These are phyloP conservation scores for Laothoe populi DNA, from an alignment of 2,888 invertebrate genomes.

Conservation along the genomic window DNA sequence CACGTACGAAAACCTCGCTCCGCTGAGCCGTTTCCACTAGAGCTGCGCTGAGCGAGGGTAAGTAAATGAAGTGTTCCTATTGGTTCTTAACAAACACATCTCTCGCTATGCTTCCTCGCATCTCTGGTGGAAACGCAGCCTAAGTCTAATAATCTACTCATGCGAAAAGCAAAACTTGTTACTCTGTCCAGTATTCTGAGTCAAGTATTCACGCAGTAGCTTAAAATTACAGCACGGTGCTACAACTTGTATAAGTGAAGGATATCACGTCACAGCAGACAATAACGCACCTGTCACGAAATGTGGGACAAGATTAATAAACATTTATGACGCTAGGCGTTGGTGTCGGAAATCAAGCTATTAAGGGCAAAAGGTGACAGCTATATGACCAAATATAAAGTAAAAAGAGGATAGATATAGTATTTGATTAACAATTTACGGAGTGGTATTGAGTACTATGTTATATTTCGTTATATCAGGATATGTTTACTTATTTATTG, in stretches of 20 bases:
- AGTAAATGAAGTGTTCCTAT: no score
- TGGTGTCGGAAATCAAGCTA: slow-evolving; percentile 18
- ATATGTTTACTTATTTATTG: no score
- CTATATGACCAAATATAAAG: background rate
- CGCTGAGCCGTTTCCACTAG: no score
- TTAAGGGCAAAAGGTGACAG: slow-evolving; percentile 15
- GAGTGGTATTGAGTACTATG: background rate
- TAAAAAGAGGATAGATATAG: background rate
- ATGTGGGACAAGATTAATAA: slow-evolving; percentile 50
- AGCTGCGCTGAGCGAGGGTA: no score
- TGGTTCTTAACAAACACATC: no score
- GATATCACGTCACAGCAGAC: slow-evolving; percentile 37
- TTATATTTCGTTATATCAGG: background rate
- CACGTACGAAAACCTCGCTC: no score
- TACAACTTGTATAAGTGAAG: slow-evolving; percentile 28
- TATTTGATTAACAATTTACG: background rate
- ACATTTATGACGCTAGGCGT: slow-evolving; percentile 35
- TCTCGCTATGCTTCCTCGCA: no score
- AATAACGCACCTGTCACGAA: slow-evolving; percentile 50
- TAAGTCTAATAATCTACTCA: no score
- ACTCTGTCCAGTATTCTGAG: background rate
- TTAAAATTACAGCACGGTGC: background rate
- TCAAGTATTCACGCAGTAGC: background rate
- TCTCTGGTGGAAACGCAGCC: no score
- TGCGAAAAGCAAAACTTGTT: no score